Base-by-base conservation (phyloP, 2,797 vertebrate species). In the Peromyscus aztecus region DNA sequence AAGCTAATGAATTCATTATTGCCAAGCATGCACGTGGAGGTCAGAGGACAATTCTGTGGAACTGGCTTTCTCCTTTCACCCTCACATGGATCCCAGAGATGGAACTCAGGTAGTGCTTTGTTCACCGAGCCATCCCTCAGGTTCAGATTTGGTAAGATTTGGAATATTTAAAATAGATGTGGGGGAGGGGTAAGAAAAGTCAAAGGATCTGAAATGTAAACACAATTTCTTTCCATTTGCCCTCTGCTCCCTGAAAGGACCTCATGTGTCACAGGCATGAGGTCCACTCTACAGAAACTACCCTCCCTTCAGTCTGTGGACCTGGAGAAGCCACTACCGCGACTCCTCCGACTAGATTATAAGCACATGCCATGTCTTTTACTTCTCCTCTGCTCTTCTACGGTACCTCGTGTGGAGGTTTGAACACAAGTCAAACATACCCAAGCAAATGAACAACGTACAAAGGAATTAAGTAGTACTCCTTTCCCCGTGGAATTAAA, bases 121-220 rank as follows among this genome's bases (percentile, higher is more conserved):
- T 57, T 52, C 34, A 87, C 23, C 3, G 9, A 55, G 85, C 14
- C 14, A 88, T 73, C 65, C 75, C 16, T 52, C 34, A 86, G 46
- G 84, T 11, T 69, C 84, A 69, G 46, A n/a, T 37, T 52, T 86
- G 24, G 52, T n/a, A 69, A 24, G 12, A 69, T n/a, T 87, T 96
- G 81, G 81, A 92, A 89, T 75, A 43, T 77, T 92, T 92, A 73
- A 63, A 57, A 14, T 71, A 89, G 11, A 43, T 23, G 14, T 55
- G 34, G 6, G 6, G 14, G 52, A 21, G 0, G 23, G n/a, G 67
- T 55, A 71, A 49, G 21, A 57, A 52, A 40, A 87, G 27, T 80
- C 46, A 94, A 91, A 95, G 29, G 49, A 75, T 88, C 0, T 94
- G 67, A 80, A 23, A 27, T 91, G 52, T 90, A 92, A 89, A 80